Base-by-base conservation (phyloP, 1,140 invertebrate genomes). In the Cydia strobilella region DNA sequence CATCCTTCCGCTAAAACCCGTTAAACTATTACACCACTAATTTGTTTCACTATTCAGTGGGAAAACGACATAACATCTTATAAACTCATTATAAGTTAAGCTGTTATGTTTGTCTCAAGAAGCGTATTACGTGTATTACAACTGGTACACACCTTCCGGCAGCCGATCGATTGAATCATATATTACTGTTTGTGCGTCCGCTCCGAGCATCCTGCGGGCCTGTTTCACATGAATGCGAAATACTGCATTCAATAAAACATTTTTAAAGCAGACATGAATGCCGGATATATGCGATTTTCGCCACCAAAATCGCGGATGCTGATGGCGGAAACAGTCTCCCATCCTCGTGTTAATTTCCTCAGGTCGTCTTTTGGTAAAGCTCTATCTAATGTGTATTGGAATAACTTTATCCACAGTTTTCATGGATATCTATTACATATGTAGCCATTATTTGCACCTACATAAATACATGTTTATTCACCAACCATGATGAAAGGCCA, bases 121-220 rank as follows among this genome's bases (percentile, higher is more conserved):
- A 51, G 15, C 15, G n/a, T 51, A 20, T 59, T 39, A 69, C 31
- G 15, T 39, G 65, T 69, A 20, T 69, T 69, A 69, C 65, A 69
- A 23, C 54, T 59, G 54, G 54, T 18, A 23, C 48, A 51, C 25
- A 66, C 65, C 9, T 69, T 69, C 65, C 65, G 65, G 65, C 65
- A 15, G 25, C 63, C 23, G 65, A 69, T 69, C 65, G 72, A 81
- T 79, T 78, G 75, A 77, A 80, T 78, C 78, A 76, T 80, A 69
- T 78, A 79, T 81, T 82, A 80, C 76, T 76, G 75, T 81, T 78
- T 65, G 71, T 73, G 51, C 77, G 72, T 81, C 80, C 78, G 78
- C 18, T 39, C 6, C 27, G 31, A 13, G 27, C 31, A 69, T 69
- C 65, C 31, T 69, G 65, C 65, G 10, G 27, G 25, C 31, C 27